Conservation (phyloP, 2,113 vertebrate genomes). For the Salvelinus namaycush region DNA sequence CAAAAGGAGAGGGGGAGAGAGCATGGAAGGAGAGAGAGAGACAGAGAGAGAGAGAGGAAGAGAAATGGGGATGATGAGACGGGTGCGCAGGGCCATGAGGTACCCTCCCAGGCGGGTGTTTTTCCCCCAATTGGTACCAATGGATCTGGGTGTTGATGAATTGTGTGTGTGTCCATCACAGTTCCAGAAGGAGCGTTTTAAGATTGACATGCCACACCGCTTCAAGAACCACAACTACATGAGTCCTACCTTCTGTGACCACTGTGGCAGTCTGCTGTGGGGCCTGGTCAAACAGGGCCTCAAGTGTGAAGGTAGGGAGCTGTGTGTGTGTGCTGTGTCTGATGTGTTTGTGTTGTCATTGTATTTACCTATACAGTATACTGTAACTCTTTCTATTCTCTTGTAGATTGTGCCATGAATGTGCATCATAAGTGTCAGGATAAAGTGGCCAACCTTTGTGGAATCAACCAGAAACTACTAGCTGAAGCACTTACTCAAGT, state of each 20-base stretch:
- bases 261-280: slow-evolving; percentile 98
- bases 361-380: background rate
- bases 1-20: background rate
- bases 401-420: slow-evolving; percentile 92
- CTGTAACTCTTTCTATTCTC: slow-evolving; percentile 12
- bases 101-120: background rate
- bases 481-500: slow-evolving; percentile 97
- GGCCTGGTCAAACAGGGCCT: slow-evolving; percentile 94
- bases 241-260: slow-evolving; percentile 98
- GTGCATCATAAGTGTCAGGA: slow-evolving; percentile 96
- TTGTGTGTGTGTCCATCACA: slow-evolving; percentile 58
- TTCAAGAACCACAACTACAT: slow-evolving; percentile 97
- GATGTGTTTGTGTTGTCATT: background rate
- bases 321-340: background rate
- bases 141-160: background rate
- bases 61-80: slow-evolving; percentile 42
- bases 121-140: background rate
- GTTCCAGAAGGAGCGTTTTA: slow-evolving; percentile 99
- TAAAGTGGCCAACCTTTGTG: slow-evolving; percentile 97
- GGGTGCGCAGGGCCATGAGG: slow-evolving; percentile 16
- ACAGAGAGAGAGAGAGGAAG: background rate
- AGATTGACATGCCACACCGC: slow-evolving; percentile 98
- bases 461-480: slow-evolving; percentile 98
- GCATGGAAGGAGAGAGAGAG: background rate
- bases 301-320: slow-evolving; percentile 91